Conservation (phyloP, 2,888 invertebrate genomes). For the Drosophila fungiperda region DNA sequence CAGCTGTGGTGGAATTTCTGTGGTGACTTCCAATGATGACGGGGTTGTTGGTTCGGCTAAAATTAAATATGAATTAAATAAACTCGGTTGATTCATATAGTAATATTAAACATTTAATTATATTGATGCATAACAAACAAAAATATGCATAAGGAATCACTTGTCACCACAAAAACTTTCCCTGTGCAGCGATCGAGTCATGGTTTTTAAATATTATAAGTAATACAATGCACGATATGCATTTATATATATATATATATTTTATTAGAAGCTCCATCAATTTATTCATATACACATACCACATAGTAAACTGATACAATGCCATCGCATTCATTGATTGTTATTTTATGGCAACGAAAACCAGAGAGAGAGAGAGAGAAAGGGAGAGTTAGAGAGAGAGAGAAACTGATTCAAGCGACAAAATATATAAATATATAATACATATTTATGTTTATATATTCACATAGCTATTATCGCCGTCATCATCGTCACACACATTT, state of each 20-base stretch:
- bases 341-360: slow-evolving; percentile 54
- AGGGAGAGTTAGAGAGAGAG: neutral
- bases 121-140: slow-evolving; percentile 3
- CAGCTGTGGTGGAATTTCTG: slow-evolving; percentile 43
- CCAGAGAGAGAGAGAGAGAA: slow-evolving; percentile 3
- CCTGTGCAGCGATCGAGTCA: slow-evolving; percentile 15
- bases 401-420: slow-evolving; percentile 4
- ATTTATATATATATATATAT: slow-evolving; percentile 47
- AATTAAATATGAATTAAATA: slow-evolving; percentile 10
- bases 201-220: slow-evolving; percentile 28
- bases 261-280: slow-evolving; percentile 47
- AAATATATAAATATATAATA: slow-evolving; percentile 1
- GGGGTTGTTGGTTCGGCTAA: slow-evolving; percentile 64
- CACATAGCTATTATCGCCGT: slow-evolving; percentile 53
- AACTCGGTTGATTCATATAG: neutral
- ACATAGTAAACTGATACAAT: slow-evolving; percentile 68
- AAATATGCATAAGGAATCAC: slow-evolving; percentile 16
- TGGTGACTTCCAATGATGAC: slow-evolving; percentile 41
- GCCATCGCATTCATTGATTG: slow-evolving; percentile 51
- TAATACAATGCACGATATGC: slow-evolving; percentile 49
- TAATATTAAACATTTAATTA: slow-evolving; percentile 4
- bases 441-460: slow-evolving; percentile 14
- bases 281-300: slow-evolving; percentile 56
- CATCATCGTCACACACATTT: slow-evolving; percentile 57
- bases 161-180: slow-evolving; percentile 36